phyloP scores from a whole-genome alignment of 1,140 invertebrate species.

The Drosophila mauritiana region DNA sequence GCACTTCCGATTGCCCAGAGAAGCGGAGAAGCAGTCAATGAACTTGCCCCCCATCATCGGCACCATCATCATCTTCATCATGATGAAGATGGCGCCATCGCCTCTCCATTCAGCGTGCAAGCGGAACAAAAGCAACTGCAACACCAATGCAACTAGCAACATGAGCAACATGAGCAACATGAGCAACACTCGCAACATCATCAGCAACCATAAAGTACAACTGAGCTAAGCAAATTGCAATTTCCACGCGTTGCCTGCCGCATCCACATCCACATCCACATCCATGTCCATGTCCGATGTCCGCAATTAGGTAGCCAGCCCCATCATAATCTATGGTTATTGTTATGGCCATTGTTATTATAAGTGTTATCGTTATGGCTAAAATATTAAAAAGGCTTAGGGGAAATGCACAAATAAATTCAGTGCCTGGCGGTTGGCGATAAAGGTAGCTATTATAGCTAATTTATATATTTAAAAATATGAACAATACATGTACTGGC shows the following conservation, averaged over 20 bases:
- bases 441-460: background rate
- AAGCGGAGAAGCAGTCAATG: slow-evolving; percentile 35
- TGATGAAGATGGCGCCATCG: slow-evolving; percentile 53
- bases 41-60: slow-evolving; percentile 26
- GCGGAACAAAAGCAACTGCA: slow-evolving; percentile 38
- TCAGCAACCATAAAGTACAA: slow-evolving; percentile 23
- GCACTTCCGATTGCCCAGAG: slow-evolving; percentile 46
- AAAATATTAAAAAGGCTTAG: slow-evolving; percentile 32
- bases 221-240: slow-evolving; percentile 49
- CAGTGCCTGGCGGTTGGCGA: slow-evolving; percentile 4
- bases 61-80: slow-evolving; percentile 12
- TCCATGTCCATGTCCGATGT: slow-evolving; percentile 22
- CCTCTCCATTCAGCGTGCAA: slow-evolving; percentile 39
- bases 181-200: slow-evolving; percentile 6
- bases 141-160: background rate
- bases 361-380: slow-evolving; percentile 37
- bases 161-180: slow-evolving; percentile 22
- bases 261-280: slow-evolving; percentile 6
- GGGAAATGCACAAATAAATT: slow-evolving; percentile 9
- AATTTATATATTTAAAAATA: background rate
- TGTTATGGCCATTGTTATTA: slow-evolving; percentile 61
- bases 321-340: slow-evolving; percentile 63
- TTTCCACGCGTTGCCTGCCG: slow-evolving; percentile 51
- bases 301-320: slow-evolving; percentile 47
- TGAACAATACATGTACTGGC: background rate